A percentile compares a stretch with the other conserved stretches of the same genome.
Evolutionary conservation across 2,888 invertebrate genomes (phyloP).

Genomic region (Rhorus exstirpatorius): DNA sequence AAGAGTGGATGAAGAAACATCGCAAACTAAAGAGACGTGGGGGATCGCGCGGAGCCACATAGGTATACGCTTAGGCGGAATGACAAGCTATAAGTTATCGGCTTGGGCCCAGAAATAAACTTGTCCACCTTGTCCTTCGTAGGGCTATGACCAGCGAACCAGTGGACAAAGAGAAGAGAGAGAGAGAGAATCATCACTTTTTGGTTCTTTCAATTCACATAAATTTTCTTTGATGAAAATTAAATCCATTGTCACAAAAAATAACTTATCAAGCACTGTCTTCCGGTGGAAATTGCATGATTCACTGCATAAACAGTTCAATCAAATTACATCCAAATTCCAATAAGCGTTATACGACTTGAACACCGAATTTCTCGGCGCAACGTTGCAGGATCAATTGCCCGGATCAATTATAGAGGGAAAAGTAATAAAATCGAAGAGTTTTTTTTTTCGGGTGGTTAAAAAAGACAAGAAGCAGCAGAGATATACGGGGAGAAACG

Average conservation of each 20-base stretch:
- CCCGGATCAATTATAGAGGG: constrained; percentile 15
- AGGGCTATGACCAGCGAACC: background rate
- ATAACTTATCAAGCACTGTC: constrained; percentile 38
- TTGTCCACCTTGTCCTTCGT: background rate
- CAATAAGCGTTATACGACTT: background rate
- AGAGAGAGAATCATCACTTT: background rate
- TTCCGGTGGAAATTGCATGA: constrained; percentile 19
- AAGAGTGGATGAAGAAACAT: constrained; percentile 39
- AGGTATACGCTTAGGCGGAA: background rate
- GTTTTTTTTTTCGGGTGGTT: constrained; percentile 1
- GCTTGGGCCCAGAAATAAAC: background rate
- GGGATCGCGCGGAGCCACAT: background rate
- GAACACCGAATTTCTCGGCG: too few relatives aligned
- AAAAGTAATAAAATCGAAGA: background rate
- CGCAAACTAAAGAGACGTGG: constrained; percentile 19
- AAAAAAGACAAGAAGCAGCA: constrained; percentile 29
- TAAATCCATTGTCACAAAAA: too few relatives aligned
- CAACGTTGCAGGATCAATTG: too few relatives aligned
- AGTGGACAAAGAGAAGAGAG: background rate
- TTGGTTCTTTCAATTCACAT: background rate
- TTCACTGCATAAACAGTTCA: background rate
- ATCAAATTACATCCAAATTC: background rate
- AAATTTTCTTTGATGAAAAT: too few relatives aligned
- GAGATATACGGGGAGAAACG: constrained; percentile 45
- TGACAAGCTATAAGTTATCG: background rate